Evolutionary conservation across 2,888 invertebrate species (phyloP).

Genomic region (Malthinus seriepunctatus): DNA sequence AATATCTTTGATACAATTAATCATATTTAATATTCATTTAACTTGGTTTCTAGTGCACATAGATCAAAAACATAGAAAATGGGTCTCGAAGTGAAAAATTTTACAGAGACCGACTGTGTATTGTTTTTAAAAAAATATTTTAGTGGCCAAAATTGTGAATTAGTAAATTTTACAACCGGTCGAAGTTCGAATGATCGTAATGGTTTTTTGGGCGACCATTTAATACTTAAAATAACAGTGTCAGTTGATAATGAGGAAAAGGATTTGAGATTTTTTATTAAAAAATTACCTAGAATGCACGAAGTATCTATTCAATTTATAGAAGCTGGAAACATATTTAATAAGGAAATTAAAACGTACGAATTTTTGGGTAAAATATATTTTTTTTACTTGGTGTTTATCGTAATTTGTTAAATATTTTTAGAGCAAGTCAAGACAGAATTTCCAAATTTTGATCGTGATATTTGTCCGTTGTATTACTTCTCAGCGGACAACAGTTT

Average conservation of each 20-base stretch:
- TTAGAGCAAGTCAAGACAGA: constrained; percentile 15
- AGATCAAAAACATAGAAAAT: no score
- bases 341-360: constrained; percentile 38
- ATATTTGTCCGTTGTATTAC: constrained; percentile 46
- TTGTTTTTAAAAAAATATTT: not conserved
- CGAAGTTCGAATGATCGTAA: constrained; percentile 27
- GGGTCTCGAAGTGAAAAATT: no score
- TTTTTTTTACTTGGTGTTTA: constrained; percentile 33
- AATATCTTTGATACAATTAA: no score
- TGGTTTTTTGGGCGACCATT: constrained; percentile 40
- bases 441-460: not conserved
- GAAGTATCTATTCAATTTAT: not conserved
- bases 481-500: constrained; percentile 42
- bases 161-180: not conserved
- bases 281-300: no score
- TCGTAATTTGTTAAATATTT: not conserved
- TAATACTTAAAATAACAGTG: constrained; percentile 21
- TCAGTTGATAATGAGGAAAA: no score
- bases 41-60: no score
- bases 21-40: no score
- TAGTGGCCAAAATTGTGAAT: no score
- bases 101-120: not conserved
- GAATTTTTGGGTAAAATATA: constrained; percentile 51
- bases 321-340: constrained; percentile 48
- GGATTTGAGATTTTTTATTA: no score